Percentiles rank a stretch among this genome's conserved stretches.
phyloP scores from a whole-genome alignment of 1,140 invertebrate genomes.

The Bombus waltoni region DNA sequence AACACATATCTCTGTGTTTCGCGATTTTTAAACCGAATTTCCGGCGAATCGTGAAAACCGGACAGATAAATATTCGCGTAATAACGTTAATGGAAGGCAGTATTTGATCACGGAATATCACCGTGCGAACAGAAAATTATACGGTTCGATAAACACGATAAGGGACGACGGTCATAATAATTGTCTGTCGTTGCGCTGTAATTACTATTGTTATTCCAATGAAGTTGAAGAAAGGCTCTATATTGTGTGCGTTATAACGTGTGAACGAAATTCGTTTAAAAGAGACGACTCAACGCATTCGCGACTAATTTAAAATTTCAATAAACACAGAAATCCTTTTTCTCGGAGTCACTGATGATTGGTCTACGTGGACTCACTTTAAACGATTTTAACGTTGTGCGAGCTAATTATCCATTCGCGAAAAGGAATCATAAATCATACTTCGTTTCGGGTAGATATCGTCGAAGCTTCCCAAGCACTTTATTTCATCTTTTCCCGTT shows the following conservation, averaged over 20 bases:
- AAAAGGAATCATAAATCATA: not conserved
- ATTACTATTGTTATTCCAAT: constrained; percentile 17
- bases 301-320: not conserved
- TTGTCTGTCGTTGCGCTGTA: constrained; percentile 36
- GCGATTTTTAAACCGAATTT: constrained; percentile 53
- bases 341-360: no score
- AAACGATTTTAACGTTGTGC: not conserved
- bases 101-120: constrained; percentile 60
- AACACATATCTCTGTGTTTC: constrained; percentile 12
- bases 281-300: not conserved
- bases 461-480: not conserved
- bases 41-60: constrained; percentile 33
- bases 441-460: not conserved
- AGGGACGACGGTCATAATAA: constrained; percentile 21
- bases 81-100: constrained; percentile 67
- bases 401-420: not conserved
- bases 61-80: constrained; percentile 61
- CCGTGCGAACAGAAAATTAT: constrained; percentile 56
- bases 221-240: constrained; percentile 30
- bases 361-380: no score
- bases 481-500: constrained; percentile 33
- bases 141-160: constrained; percentile 20
- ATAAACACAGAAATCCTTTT: not conserved
- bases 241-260: not conserved
- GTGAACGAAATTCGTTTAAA: not conserved